Evolutionary conservation across 2,113 vertebrate species (phyloP), one percentile per base, ranked within the genome.

Genomic region (Climacteris rufus): DNA sequence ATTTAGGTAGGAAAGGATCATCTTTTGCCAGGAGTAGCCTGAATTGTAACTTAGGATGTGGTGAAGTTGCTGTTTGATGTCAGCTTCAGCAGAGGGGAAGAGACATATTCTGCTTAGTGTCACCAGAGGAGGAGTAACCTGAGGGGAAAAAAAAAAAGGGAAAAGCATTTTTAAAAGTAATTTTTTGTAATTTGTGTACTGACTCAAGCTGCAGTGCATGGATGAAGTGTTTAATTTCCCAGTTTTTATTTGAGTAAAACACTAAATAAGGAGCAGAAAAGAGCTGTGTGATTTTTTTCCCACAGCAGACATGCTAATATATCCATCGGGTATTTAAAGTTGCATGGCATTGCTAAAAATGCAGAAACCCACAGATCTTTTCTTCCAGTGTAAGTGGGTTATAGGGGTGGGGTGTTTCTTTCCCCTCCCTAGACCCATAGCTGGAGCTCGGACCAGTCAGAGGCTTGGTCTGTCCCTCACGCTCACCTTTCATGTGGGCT

Each of bases 1-100:
- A 28, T 92, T 91, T 93, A 70, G 35, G 81, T 71, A 83, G 88
- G 63, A 52, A 87, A 86, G 59, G 70, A 76, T 66, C 78, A 39
- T 81, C 31, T 89, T 96, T 89, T 90, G 69, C 92, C 56, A 78
- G 86, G 44, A 92, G 85, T 88, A 90, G 52, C 68, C 49, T 78
- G 84, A 94, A 78, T 92, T 90, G 60, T 87, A 64, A 89, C 57
- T 93, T 94, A 59, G 17, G 60, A 86, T 92, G 86, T 90, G 83
- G 85, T 90, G 60, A 93, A 93, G 49, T 66, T 78, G 60, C 63
- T 76, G 52, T 96, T 95, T 96, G 93, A 94, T 92, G 80, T 93
- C 49, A 30, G 52, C 52, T 90, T 91, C 56, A 70, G 64, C 64
- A 85, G 56, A 78, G 18, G 14, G 8, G 17, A 90, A 77, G 54